Evolutionary conservation across 2,797 vertebrate genomes (phyloP).

Genomic region (Pelochelys cantorii): DNA sequence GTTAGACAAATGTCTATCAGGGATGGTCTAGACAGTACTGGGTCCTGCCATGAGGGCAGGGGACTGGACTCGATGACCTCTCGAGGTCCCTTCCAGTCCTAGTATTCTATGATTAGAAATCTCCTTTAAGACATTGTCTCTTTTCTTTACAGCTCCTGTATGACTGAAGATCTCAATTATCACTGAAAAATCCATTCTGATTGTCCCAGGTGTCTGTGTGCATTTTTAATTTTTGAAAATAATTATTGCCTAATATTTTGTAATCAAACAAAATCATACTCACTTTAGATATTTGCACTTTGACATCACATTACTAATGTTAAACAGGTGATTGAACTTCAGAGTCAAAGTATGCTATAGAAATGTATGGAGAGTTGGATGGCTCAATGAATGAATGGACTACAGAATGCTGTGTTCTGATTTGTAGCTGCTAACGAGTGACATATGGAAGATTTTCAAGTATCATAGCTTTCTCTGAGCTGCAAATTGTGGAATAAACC

Average conservation of each 20-base stretch:
- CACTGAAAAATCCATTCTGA: slow-evolving; percentile 27
- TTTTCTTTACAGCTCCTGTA: slow-evolving; percentile 35
- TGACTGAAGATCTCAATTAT: neutral
- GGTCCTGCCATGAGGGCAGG: too few relatives aligned
- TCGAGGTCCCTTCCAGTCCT: too few relatives aligned
- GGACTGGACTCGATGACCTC: too few relatives aligned
- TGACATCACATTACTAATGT: neutral
- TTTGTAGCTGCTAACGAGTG: neutral
- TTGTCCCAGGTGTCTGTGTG: slow-evolving; percentile 1
- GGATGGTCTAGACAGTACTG: too few relatives aligned
- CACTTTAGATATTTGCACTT: neutral
- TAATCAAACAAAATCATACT: neutral
- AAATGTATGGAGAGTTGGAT: neutral
- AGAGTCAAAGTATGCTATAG: neutral
- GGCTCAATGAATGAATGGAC: neutral
- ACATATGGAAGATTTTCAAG: neutral
- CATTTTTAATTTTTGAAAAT: neutral
- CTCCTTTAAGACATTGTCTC: neutral
- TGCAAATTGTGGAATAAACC: neutral
- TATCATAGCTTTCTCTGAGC: neutral
- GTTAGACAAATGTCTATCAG: too few relatives aligned
- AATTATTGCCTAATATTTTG: neutral
- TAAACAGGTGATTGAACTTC: neutral
- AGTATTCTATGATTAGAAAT: neutral
- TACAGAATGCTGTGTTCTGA: neutral